Evolutionary conservation across 2,888 invertebrate genomes (phyloP).

Genomic region (Automeris io): DNA sequence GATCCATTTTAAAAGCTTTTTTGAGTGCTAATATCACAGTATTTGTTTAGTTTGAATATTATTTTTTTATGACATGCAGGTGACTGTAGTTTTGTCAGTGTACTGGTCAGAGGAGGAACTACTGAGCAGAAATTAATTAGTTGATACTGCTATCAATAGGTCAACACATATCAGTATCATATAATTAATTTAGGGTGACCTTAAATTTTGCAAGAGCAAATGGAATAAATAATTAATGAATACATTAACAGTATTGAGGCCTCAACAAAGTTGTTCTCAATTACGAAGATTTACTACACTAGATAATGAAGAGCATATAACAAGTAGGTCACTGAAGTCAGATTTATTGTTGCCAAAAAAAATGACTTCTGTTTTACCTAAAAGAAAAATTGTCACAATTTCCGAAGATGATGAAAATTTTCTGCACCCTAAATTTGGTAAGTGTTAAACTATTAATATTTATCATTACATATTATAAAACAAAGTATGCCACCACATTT

Average conservation of each 20-base stretch:
- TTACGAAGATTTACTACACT: constrained; percentile 47
- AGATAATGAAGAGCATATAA: constrained; percentile 33
- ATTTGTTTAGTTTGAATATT: no score
- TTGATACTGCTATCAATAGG: no score
- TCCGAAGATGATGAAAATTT: constrained; percentile 49
- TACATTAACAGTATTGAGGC: constrained; percentile 40
- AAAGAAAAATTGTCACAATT: constrained; percentile 58
- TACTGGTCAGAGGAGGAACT: no score
- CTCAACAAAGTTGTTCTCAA: constrained; percentile 37
- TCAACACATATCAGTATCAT: no score
- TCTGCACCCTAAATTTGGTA: constrained; percentile 44
- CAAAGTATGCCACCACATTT: no score
- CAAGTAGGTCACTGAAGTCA: constrained; percentile 40
- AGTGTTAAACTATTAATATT: constrained; percentile 21
- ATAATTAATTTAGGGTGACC: no score
- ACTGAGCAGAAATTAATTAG: no score
- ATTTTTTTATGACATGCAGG: no score
- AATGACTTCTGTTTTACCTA: constrained; percentile 31
- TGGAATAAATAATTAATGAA: constrained; percentile 1
- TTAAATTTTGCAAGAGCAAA: background rate
- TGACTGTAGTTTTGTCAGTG: no score
- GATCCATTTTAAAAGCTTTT: no score
- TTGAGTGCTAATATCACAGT: no score
- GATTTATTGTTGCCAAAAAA: constrained; percentile 21
- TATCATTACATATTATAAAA: no score